These are phyloP conservation scores for Drosophila asahinai DNA, from an alignment of 1,140 invertebrate species.

Conservation along the genomic window DNA sequence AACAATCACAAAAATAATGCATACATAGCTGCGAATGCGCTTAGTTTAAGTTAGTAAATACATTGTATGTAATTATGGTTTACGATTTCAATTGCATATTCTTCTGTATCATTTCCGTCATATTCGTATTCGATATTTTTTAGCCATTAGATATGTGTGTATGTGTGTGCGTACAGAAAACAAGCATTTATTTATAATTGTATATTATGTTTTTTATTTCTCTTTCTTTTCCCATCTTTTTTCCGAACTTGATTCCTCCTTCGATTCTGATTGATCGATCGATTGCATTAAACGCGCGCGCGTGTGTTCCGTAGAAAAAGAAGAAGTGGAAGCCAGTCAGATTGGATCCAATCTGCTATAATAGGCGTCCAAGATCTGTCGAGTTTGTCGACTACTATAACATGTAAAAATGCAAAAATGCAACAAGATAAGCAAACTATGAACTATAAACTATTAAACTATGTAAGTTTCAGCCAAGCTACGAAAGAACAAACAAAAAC, in stretches of 20 bases:
- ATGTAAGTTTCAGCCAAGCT: conserved; percentile 57
- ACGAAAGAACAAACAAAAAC: conserved; percentile 35
- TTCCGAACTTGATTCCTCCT: conserved; percentile 50
- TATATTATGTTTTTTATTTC: conserved; percentile 70
- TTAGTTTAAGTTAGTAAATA: conserved; percentile 43
- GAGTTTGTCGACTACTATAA: conserved; percentile 84
- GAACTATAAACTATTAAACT: conserved; percentile 11
- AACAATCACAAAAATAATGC: conserved; percentile 33
- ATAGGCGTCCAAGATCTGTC: conserved; percentile 78
- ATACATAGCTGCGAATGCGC: conserved; percentile 31
- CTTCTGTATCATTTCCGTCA: conserved; percentile 23
- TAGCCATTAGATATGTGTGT: conserved; percentile 20
- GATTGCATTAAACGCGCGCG: conserved; percentile 53
- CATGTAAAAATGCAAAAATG: conserved; percentile 60
- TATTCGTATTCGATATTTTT: conserved; percentile 13
- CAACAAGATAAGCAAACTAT: conserved; percentile 13
- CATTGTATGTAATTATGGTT: conserved; percentile 24
- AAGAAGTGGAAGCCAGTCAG: conserved; percentile 85
- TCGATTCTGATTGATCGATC: conserved; percentile 23
- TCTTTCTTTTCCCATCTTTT: conserved; percentile 63
- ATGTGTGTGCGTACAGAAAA: conserved; percentile 48
- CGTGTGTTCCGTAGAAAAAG: conserved; percentile 75
- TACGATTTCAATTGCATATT: conserved; percentile 8
- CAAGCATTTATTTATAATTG: conserved; percentile 71
- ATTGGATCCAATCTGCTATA: conserved; percentile 84